Base-by-base conservation (phyloP, 2,113 vertebrate genomes). In the human (Homo sapiens) region DNA sequence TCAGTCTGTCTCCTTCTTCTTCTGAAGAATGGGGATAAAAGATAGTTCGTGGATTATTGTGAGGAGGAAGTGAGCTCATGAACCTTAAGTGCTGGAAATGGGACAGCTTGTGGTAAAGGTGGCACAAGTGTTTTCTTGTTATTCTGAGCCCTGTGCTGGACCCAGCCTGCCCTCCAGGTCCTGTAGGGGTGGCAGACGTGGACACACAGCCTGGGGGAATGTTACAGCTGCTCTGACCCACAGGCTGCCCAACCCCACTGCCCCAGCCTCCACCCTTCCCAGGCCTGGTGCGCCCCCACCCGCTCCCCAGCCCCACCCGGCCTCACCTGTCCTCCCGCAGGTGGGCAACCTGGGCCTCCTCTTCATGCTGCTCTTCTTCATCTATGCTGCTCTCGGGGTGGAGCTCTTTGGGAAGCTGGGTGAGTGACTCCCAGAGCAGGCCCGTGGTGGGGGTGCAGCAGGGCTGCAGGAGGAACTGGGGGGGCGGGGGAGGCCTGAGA, bases 361-460 rank as follows among this genome's bases (percentile, higher is more conserved):
- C 97, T 99, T 99, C 98, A 99, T 99, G 99, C 99, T 99, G 94
- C 99, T 99, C 40, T 99, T 99, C 99, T 99, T 99, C 98, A 99
- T 99, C 99, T 99, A 99, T 0, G 99, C 99, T 25, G 99, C 99
- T 89, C 99, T 99, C 98, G 99, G 99, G 90, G 99, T 99, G 97
- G 99, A 99, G 98, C 99, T 99, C 87, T 99, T 99, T 75, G 99
- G 99, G 98, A 99, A 99, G 99, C 98, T 99, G 93, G 99, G 99
- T 99, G 98, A 99, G 99, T 98, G 73, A 6, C 9, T 0, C 35
- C 43, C 0, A 17, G 61, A 3, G 43, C 35, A 1, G 13, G 70
- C 45, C 45, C 0, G 18, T 32, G 40, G 50, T 18, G 32, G 45
- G 32, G 14, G 0, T 1, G 6, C 13, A 30, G n/a, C 10, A 1